Percentiles rank a stretch among this genome's conserved stretches.
phyloP scores from a whole-genome alignment of 2,888 invertebrate genomes.

The Harmothoe impar region DNA sequence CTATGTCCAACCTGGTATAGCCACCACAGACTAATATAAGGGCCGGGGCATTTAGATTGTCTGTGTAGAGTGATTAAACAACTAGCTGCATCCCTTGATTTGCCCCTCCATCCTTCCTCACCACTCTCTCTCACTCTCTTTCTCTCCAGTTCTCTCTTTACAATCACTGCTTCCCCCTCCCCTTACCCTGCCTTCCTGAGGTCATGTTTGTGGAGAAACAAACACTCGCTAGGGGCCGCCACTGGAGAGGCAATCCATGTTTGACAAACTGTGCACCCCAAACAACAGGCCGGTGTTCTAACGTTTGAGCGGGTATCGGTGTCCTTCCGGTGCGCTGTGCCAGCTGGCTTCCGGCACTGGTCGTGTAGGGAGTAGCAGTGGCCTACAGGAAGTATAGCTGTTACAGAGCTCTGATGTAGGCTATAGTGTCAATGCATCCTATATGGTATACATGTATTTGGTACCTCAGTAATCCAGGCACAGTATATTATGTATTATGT shows the following conservation, averaged over 20 bases:
- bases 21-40: too few relatives aligned
- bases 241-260: constrained; percentile 18
- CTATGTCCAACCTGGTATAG: too few relatives aligned
- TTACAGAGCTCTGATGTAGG: neutral
- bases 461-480: too few relatives aligned
- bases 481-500: too few relatives aligned
- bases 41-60: too few relatives aligned
- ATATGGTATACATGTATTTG: too few relatives aligned
- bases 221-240: neutral
- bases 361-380: neutral
- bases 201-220: neutral
- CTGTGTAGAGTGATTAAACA: too few relatives aligned
- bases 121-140: too few relatives aligned
- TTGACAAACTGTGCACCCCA: neutral
- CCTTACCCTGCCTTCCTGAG: neutral
- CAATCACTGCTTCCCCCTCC: neutral
- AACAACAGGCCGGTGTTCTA: neutral
- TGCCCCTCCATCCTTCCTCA: too few relatives aligned
- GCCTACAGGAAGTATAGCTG: neutral
- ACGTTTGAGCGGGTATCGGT: constrained; percentile 12
- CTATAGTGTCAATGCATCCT: neutral
- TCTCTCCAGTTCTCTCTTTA: too few relatives aligned
- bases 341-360: neutral
- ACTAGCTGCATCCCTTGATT: too few relatives aligned
- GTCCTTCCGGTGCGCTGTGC: neutral